Evolutionary conservation across 37 sponge, comb jelly and placozoan species (phyloP), one percentile per base, ranked within the genome.

Genomic region (Hormiphora californensis): DNA sequence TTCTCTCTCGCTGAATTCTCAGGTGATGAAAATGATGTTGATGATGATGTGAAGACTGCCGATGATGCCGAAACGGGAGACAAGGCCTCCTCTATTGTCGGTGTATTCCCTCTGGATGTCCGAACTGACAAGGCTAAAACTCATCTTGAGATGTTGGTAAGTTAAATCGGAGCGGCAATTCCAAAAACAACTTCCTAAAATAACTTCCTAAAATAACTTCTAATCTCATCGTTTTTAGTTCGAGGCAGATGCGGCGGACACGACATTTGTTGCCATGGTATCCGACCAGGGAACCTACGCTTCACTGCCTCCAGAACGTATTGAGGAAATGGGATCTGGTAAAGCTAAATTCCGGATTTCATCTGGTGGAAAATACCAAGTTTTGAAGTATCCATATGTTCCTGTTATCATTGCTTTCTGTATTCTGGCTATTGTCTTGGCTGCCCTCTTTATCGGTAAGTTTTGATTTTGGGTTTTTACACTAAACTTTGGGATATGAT

Each of bases 371-470:
- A 57, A 57, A 15, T 57, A 57, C 27, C 61, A 57, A 30, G 61
- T 57, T 12, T 12, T 57, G 17, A 57, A 57, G n/a, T 57, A 57
- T 30, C 61, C 61, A 5, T 57, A 57, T 12, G 61, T 57, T 4
- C 61, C 61, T 28, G 61, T 57, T 57, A 57, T 57, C 9, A 57
- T 57, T 57, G 61, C 61, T 57, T 57, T 57, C 61, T 57, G 61
- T 12, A 57, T 57, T 15, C 61, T 57, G 61, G 61, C 61, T 28
- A 57, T 57, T 12, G 61, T 57, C n/a, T 57, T 57, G 61, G 7
- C 23, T 5, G 61, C 61, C 7, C 61, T 57, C 27, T 5, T 57
- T 30, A 15, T 57, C 7, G 61, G 61, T 57, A 57, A 19, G 7
- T 57, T 19, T 57, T 15, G n/a, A n/a, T n/a, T n/a, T n/a, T n/a